Evolutionary conservation across 2,797 vertebrate genomes (phyloP), one percentile per base, ranked within the genome.

Genomic region (Lemur catta): DNA sequence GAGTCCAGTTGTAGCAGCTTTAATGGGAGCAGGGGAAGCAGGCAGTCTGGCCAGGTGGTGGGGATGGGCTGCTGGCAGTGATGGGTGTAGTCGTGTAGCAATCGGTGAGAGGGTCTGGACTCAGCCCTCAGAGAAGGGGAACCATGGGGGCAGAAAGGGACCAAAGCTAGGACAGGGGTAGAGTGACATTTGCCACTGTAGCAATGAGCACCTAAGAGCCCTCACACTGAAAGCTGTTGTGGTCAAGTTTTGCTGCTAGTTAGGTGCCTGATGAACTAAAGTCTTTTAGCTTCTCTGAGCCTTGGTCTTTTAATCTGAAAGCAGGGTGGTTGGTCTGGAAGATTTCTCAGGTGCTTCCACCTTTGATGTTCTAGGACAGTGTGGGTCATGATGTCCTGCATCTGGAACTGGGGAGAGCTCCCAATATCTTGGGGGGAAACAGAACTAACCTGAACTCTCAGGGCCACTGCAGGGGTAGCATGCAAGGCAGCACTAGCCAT

Each of bases 21-120:
- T 97, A 99, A 97, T 18, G 99, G 99, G 50, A 99, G 93, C 81
- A 99, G 98, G 7, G 99, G 99, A 96, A 99, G 94, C 84, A 99
- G 98, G 95, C 99, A 99, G 91, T 97, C 98, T 57, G 98, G 98
- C 97, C 98, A 98, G 82, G 97, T 96, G 65, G 98, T 98, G 96
- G 95, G 38, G 92, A 98, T 98, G 81, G 93, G 98, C 20, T 96
- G 96, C 71, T 97, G 97, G 94, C 84, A 92, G 65, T 87, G 87
- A 84, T 57, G 89, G 98, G 97, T 94, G 12, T 41, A 55, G 76
- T 72, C 85, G 71, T 67, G 38, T 28, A 75, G 84, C 59, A 76
- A 93, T 4, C 81, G 59, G 35, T 78, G 72, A 89, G 71, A 93
- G 61, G 28, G 14, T 85, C 75, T 95, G 50, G 11, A 85, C 71